Evolutionary conservation across 2,888 invertebrate species (phyloP).

Genomic region (Cantharis rufa): DNA sequence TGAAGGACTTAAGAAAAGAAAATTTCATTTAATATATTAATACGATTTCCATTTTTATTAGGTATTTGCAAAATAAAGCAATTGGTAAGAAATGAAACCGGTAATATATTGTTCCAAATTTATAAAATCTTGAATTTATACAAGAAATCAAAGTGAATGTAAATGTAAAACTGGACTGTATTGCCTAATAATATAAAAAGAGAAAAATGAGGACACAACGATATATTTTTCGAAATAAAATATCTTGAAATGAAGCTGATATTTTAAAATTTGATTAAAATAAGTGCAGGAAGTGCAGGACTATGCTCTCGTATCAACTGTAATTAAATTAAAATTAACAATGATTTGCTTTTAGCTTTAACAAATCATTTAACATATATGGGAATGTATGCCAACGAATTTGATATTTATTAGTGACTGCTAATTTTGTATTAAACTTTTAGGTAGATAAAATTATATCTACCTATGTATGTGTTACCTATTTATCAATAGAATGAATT

Average conservation of each 20-base stretch:
- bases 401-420: neutral
- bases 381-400: neutral
- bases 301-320: neutral
- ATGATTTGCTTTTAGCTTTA: constrained; percentile 12
- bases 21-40: too few relatives aligned
- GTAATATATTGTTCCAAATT: too few relatives aligned
- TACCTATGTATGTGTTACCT: neutral
- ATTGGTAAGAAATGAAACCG: too few relatives aligned
- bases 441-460: neutral
- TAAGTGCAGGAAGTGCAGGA: neutral
- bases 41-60: too few relatives aligned
- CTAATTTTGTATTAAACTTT: neutral
- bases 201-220: neutral
- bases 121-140: too few relatives aligned
- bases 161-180: neutral
- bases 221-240: neutral
- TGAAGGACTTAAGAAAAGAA: too few relatives aligned
- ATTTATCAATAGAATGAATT: neutral
- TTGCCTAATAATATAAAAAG: too few relatives aligned
- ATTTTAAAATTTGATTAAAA: neutral
- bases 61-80: too few relatives aligned
- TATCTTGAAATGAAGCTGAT: neutral
- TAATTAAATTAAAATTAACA: constrained; percentile 11
- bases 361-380: neutral
- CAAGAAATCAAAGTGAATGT: neutral